Conservation (phyloP, 1,140 invertebrate genomes). For the Reticulitermes speratus region DNA sequence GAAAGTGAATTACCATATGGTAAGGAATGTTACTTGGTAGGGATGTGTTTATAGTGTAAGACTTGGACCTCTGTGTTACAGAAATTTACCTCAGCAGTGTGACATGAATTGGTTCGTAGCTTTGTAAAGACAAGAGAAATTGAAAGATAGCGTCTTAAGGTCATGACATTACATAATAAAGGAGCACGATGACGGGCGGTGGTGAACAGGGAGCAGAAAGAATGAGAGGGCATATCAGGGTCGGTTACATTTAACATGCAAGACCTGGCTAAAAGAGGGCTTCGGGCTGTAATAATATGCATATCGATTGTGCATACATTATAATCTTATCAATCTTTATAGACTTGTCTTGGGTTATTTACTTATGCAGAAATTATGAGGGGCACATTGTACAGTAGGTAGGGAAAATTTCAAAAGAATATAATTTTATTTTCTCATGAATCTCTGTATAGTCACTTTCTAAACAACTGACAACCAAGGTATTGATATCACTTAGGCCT, state of each 20-base stretch:
- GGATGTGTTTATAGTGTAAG: background rate
- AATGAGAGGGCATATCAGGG: too few species aligned
- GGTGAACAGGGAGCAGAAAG: too few species aligned
- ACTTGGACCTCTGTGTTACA: background rate
- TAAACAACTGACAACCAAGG: too few species aligned
- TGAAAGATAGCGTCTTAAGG: background rate
- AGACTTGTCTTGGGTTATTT: conserved; percentile 2
- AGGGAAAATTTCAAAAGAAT: background rate
- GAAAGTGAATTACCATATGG: background rate
- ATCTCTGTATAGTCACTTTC: background rate
- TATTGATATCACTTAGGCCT: too few species aligned
- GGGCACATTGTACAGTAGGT: background rate
- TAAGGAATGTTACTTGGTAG: background rate
- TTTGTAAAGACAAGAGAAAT: background rate
- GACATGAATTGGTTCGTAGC: background rate
- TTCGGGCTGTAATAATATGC: background rate
- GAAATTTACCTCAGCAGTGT: background rate
- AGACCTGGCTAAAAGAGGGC: background rate
- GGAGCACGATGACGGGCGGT: too few species aligned
- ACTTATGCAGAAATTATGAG: background rate
- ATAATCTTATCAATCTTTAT: background rate
- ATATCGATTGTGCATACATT: conserved; percentile 11
- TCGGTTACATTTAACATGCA: background rate
- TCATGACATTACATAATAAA: too few species aligned
- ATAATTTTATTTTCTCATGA: background rate